Evolutionary conservation across 2,888 invertebrate genomes (phyloP).

Genomic region (Xestia ashworthii): DNA sequence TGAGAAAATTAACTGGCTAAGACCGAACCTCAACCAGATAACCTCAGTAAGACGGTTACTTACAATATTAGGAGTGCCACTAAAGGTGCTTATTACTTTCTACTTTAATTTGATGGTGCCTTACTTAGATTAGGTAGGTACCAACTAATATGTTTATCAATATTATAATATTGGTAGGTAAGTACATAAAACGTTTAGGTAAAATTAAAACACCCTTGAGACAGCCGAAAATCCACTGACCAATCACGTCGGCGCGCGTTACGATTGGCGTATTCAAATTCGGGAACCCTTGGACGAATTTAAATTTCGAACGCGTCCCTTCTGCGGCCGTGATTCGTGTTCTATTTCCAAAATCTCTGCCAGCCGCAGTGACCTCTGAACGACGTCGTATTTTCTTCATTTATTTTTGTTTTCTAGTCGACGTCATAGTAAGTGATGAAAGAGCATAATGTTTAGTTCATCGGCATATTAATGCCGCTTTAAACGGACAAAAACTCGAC

Average conservation of each 20-base stretch:
- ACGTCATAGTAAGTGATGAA: conserved; percentile 74
- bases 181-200: conserved; percentile 43
- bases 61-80: not conserved
- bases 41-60: not conserved
- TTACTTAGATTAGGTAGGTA: not conserved
- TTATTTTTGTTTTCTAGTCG: conserved; percentile 57
- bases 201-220: conserved; percentile 67
- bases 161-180: not conserved
- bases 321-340: conserved; percentile 61
- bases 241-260: conserved; percentile 74
- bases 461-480: conserved; percentile 84
- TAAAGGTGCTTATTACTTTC: not conserved
- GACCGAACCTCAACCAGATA: not conserved
- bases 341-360: conserved; percentile 69
- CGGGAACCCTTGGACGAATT: conserved; percentile 76
- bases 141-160: conserved; percentile 2
- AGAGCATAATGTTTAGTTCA: conserved; percentile 82
- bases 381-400: conserved; percentile 45
- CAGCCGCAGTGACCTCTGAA: conserved; percentile 67
- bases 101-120: not conserved
- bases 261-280: conserved; percentile 83
- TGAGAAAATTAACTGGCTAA: not conserved
- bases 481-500: conserved; percentile 85
- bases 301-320: conserved; percentile 72
- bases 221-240: conserved; percentile 66